Evolutionary conservation across 2,888 invertebrate species (phyloP).

Genomic region (Sialis lutaria): DNA sequence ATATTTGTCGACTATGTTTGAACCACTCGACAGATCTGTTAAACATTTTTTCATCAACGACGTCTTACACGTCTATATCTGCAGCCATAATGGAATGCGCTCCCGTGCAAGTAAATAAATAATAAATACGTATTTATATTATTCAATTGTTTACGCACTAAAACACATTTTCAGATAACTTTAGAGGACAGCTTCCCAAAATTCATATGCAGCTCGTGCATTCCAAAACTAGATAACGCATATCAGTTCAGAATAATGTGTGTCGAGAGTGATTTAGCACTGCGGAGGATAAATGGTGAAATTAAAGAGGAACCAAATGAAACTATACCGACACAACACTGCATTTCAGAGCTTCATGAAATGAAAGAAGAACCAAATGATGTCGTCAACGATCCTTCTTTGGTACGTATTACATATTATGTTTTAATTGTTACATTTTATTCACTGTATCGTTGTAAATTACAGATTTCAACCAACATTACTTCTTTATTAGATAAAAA

Average conservation of each 20-base stretch:
- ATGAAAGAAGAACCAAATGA: neutral
- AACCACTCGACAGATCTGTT: neutral
- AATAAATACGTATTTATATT: neutral
- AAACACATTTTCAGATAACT: slow-evolving; percentile 1
- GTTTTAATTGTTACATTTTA: neutral
- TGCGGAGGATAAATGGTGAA: neutral
- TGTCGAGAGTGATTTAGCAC: neutral
- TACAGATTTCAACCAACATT: too few species aligned
- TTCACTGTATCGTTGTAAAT: too few species aligned
- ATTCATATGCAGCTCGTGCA: slow-evolving; percentile 1
- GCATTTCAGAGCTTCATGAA: neutral
- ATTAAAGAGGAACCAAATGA: neutral
- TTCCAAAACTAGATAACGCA: slow-evolving; percentile 1
- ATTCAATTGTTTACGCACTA: neutral
- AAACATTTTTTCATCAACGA: neutral
- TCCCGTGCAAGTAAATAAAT: neutral
- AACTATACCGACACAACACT: too few species aligned
- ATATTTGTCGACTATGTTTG: neutral
- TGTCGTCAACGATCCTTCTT: neutral
- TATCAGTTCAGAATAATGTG: slow-evolving; percentile 1
- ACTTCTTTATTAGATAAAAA: too few species aligned
- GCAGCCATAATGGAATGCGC: neutral
- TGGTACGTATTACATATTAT: neutral
- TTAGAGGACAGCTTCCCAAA: neutral
- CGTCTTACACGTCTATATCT: neutral